Base-by-base conservation (phyloP, 30 jellyfish, hydroid and myxozoan genomes). In the Aurelia aurita complex sp. Pacific region DNA sequence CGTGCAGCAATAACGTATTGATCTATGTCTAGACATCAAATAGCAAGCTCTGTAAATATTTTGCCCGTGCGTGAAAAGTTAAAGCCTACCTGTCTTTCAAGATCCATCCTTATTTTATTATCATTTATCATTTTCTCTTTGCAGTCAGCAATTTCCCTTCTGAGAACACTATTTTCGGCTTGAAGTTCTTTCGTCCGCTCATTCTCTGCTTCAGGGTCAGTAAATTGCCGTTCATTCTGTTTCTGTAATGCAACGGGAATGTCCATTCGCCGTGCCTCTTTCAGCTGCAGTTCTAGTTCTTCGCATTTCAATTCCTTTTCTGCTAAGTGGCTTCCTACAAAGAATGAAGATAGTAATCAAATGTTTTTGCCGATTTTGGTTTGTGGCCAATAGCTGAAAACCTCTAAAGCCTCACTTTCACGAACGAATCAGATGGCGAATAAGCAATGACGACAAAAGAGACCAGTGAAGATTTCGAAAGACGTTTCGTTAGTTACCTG, bases 81-180 rank as follows among this genome's bases (percentile, higher is more conserved):
- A 46, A 46, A 46, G 14, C 57, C 1, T 74, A 88, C 97, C 85
- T 80, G 97, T 88, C 97, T 80, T 62, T 80, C 76, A 3, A 88
- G 69, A 64, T 88, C 97, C 15, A 19, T 66, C 15, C 80, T 88
- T 10, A 64, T 14, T 40, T 54, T 59, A 35, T 17, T 11, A 51
- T 80, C 88, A 53, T 51, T 73, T 8, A n/a, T 80, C 11, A 43
- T 64, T 65, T 81, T 91, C 60, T 60, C 84, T 60, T 73, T 80
- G 40, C 14, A 11, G 29, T 63, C 71, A n/a, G 14, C 59, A 11
- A 32, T 35, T 70, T 80, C 92, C 13, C 42, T 74, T 15, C 72
- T 65, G 4, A 88, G 73, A 40, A 46, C 16, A 11, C 34, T 38
- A 59, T 71, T 81, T 59, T 88, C 97, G 14, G 29, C 50, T 75